These are phyloP conservation scores for Philonicus albiceps DNA, from an alignment of 2,888 invertebrate genomes.

Conservation along the genomic window DNA sequence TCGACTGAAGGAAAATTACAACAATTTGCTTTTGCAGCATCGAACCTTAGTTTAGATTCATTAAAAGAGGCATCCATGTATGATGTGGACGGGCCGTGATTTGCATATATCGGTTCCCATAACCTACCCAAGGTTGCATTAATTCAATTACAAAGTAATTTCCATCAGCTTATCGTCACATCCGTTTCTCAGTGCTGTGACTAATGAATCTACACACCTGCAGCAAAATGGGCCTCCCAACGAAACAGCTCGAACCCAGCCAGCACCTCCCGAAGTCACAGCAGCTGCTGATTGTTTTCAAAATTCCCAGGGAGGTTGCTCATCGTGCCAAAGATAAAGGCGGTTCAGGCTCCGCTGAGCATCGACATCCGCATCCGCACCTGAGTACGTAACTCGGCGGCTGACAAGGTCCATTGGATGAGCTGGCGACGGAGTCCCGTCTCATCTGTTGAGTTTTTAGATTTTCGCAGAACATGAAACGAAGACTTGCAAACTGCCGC, in stretches of 20 bases:
- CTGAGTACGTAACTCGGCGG: not conserved
- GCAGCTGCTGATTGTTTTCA: not conserved
- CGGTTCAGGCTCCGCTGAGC: not conserved
- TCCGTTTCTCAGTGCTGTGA: not conserved
- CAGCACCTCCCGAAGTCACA: not conserved
- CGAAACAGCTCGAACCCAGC: not conserved
- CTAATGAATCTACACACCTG: not conserved
- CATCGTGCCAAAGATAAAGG: not conserved
- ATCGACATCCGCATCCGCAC: not conserved
- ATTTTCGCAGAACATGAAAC: not conserved
- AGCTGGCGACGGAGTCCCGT: not conserved
- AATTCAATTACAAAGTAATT: not conserved
- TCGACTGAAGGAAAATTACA: not conserved
- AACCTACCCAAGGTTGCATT: conserved; percentile 1
- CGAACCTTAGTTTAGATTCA: not conserved
- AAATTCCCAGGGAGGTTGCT: not conserved
- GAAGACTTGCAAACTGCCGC: not conserved
- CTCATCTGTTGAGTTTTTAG: not conserved
- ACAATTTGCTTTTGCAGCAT: not conserved
- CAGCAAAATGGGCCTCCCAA: not conserved
- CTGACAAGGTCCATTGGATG: not conserved
- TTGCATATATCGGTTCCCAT: conserved; percentile 15
- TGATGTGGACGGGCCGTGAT: not conserved
- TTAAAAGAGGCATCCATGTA: not conserved
- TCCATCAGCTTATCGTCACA: not conserved